Conservation (phyloP, 2,113 vertebrate genomes). For the Caranx melampygus region DNA sequence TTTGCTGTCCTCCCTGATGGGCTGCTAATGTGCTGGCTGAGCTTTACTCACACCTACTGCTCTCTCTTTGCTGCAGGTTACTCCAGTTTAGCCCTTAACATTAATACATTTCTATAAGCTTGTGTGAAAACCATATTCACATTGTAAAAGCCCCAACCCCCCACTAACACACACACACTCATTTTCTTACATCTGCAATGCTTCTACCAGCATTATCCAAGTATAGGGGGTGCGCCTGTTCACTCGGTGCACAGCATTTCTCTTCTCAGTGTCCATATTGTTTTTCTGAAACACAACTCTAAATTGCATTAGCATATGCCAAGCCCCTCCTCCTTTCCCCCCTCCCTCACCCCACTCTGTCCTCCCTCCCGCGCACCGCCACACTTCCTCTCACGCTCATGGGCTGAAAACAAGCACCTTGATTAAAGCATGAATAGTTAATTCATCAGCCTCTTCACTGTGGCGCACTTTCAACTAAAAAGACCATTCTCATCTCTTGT, state of each 20-base stretch:
- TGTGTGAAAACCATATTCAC: neutral
- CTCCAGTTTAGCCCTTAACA: conserved; percentile 12
- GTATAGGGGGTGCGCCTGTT: neutral
- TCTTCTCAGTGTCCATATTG: conserved; percentile 73
- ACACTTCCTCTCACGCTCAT: conserved; percentile 78
- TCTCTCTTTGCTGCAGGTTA: conserved; percentile 47
- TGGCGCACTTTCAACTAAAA: conserved; percentile 81
- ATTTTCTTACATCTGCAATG: conserved; percentile 14
- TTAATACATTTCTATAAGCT: conserved; percentile 11
- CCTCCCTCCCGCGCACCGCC: conserved; percentile 30
- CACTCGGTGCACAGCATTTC: conserved; percentile 31
- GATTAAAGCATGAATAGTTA: conserved; percentile 86
- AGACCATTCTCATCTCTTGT: conserved; percentile 83
- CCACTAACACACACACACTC: too few species aligned
- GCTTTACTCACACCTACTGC: conserved; percentile 46
- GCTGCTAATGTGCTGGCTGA: conserved; percentile 55
- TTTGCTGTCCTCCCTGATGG: conserved; percentile 63
- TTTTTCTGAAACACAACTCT: conserved; percentile 64
- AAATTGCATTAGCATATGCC: conserved; percentile 84
- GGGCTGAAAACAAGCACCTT: conserved; percentile 86
- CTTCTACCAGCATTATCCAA: neutral
- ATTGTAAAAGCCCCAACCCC: neutral
- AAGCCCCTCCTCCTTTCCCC: conserved; percentile 68
- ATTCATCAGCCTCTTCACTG: conserved; percentile 84
- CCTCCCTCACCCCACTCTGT: conserved; percentile 3